Percentiles rank a stretch among this genome's conserved stretches.
These are phyloP conservation scores for Champsocephalus esox DNA, from an alignment of 2,797 vertebrate species.

Conservation along the genomic window DNA sequence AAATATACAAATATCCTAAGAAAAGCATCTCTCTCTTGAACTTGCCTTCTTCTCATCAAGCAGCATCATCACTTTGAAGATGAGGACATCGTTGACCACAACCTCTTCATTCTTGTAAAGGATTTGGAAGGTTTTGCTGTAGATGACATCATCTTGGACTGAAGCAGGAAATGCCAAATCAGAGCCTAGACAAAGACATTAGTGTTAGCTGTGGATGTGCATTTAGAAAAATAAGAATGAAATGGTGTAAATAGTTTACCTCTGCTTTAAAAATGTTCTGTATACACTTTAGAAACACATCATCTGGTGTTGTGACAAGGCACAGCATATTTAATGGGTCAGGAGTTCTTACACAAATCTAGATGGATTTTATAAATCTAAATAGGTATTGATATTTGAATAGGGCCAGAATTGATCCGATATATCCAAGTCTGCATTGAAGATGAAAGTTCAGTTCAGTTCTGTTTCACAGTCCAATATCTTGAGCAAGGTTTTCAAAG, in stretches of 20 bases:
- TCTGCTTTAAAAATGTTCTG: not conserved
- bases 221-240: constrained; percentile 2
- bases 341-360: not conserved
- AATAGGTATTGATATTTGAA: not conserved
- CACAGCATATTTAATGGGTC: not conserved
- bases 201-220: constrained; percentile 8
- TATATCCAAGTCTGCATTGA: not conserved
- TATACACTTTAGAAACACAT: constrained; percentile 3
- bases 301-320: not conserved
- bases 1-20: too few species aligned
- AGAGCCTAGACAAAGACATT: constrained; percentile 82
- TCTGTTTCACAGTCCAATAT: not conserved
- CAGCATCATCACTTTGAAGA: constrained; percentile 99
- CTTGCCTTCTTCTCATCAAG: constrained; percentile 96
- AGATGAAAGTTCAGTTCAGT: not conserved
- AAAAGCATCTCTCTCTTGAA: constrained; percentile 2
- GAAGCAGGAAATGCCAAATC: constrained; percentile 95
- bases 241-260: not conserved
- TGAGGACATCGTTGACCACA: constrained; percentile 94
- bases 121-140: constrained; percentile 99
- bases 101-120: constrained; percentile 99
- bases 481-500: constrained; percentile 8
- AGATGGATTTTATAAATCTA: not conserved
- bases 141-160: constrained; percentile 92
- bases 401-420: not conserved